Percentiles rank a stretch among this genome's conserved stretches.
These are phyloP conservation scores for Pterocles burchelli DNA, from an alignment of 2,113 vertebrate genomes.

Conservation along the genomic window DNA sequence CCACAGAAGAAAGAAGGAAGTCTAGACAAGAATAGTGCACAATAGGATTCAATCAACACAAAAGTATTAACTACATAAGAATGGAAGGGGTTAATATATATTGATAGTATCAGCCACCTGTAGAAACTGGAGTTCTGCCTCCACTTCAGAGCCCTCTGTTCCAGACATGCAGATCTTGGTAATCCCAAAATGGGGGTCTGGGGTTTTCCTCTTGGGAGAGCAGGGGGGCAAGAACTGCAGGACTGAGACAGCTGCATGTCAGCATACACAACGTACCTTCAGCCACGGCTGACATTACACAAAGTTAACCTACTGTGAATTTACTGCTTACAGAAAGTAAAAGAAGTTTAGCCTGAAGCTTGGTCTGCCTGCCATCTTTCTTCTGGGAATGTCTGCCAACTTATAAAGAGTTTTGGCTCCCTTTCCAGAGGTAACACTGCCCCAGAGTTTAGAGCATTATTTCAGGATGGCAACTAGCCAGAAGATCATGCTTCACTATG, in stretches of 20 bases:
- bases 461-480: constrained; percentile 3
- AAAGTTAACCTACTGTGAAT: neutral
- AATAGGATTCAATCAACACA: neutral
- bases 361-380: neutral
- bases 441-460: neutral
- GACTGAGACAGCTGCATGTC: neutral
- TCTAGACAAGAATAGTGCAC: neutral
- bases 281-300: neutral
- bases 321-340: neutral
- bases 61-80: neutral
- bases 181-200: accelerated
- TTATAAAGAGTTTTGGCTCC: neutral
- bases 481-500: neutral
- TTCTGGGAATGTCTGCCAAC: neutral
- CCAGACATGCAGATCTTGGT: accelerated
- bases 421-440: neutral
- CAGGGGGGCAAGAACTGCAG: neutral
- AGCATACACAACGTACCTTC: neutral
- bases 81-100: accelerated
- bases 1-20: neutral
- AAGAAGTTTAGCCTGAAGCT: neutral
- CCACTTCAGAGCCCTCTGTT: neutral
- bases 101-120: neutral
- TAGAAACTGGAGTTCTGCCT: neutral
- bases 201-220: neutral